These are phyloP conservation scores for Zaprionus tsacasi DNA, from an alignment of 1,140 invertebrate genomes.

Conservation along the genomic window DNA sequence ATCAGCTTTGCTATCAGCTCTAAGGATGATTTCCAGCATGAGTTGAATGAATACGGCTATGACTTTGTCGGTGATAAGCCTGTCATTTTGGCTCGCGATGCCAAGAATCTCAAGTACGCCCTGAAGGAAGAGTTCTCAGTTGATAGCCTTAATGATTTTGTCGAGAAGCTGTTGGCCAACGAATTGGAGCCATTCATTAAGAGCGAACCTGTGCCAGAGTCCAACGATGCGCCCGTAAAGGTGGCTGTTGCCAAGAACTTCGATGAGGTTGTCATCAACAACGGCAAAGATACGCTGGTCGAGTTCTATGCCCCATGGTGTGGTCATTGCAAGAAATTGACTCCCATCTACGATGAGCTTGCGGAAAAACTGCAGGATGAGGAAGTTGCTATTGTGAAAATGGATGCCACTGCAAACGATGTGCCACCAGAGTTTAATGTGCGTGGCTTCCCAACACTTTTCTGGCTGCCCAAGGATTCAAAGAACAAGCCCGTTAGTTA, in stretches of 20 bases:
- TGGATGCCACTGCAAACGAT: slow-evolving; percentile 99
- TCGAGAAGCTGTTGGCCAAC: slow-evolving; percentile 92
- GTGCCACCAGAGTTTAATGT: slow-evolving; percentile 97
- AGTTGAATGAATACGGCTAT: slow-evolving; percentile 97
- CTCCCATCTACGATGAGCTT: slow-evolving; percentile 97
- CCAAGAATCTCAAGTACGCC: slow-evolving; percentile 94
- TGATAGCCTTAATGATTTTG: slow-evolving; percentile 94
- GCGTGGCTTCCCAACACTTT: slow-evolving; percentile 98
- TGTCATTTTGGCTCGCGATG: slow-evolving; percentile 92
- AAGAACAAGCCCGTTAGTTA: slow-evolving; percentile 95
- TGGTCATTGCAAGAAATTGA: slow-evolving; percentile 98
- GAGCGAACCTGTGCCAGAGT: slow-evolving; percentile 96
- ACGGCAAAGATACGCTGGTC: slow-evolving; percentile 96
- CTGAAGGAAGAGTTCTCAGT: slow-evolving; percentile 96
- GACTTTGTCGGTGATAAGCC: slow-evolving; percentile 96
- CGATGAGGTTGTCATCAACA: slow-evolving; percentile 96
- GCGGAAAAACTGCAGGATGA: slow-evolving; percentile 95
- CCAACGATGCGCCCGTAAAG: slow-evolving; percentile 93
- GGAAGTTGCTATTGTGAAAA: slow-evolving; percentile 97
- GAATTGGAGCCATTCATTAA: slow-evolving; percentile 97
- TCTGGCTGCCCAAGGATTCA: slow-evolving; percentile 94
- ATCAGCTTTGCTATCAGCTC: slow-evolving; percentile 95
- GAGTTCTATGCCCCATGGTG: slow-evolving; percentile 99
- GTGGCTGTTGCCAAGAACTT: slow-evolving; percentile 98
- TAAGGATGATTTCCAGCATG: slow-evolving; percentile 96